phyloP scores from a whole-genome alignment of 2,888 invertebrate species.

The Bembecia ichneumoniformis region DNA sequence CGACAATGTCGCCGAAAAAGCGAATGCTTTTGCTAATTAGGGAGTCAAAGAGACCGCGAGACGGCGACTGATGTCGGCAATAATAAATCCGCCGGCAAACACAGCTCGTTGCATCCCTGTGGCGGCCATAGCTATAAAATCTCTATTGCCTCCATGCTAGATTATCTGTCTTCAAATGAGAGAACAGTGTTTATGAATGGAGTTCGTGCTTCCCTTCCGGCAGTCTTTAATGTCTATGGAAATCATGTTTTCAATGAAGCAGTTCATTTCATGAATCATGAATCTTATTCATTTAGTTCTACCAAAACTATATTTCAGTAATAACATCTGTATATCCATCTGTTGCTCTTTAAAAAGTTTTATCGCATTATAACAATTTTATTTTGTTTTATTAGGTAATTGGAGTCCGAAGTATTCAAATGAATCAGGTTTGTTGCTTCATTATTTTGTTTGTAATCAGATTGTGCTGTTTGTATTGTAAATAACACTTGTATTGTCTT shows the following conservation, averaged over 20 bases:
- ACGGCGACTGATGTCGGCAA: constrained; percentile 26
- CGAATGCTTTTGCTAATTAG: constrained; percentile 30
- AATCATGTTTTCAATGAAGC: too few species aligned
- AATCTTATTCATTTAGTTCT: too few species aligned
- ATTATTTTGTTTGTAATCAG: background rate
- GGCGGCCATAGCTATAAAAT: constrained; percentile 22
- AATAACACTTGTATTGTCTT: constrained; percentile 13
- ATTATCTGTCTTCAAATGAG: constrained; percentile 31
- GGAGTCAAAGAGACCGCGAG: constrained; percentile 35
- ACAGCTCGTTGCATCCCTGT: constrained; percentile 14
- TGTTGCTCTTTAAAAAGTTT: too few species aligned
- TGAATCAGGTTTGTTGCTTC: background rate
- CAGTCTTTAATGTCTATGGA: too few species aligned
- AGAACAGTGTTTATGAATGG: constrained; percentile 25
- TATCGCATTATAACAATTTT: too few species aligned
- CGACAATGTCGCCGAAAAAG: background rate
- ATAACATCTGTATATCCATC: too few species aligned
- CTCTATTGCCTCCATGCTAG: constrained; percentile 24
- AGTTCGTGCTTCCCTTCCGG: background rate
- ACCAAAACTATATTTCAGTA: too few species aligned
- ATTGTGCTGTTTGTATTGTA: background rate
- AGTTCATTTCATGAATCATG: too few species aligned
- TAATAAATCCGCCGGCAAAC: constrained; percentile 20
- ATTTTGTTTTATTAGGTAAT: too few species aligned
- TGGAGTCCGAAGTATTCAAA: too few species aligned